These are phyloP conservation scores for Xylophagus ater DNA, from an alignment of 2,888 invertebrate genomes.

Conservation along the genomic window DNA sequence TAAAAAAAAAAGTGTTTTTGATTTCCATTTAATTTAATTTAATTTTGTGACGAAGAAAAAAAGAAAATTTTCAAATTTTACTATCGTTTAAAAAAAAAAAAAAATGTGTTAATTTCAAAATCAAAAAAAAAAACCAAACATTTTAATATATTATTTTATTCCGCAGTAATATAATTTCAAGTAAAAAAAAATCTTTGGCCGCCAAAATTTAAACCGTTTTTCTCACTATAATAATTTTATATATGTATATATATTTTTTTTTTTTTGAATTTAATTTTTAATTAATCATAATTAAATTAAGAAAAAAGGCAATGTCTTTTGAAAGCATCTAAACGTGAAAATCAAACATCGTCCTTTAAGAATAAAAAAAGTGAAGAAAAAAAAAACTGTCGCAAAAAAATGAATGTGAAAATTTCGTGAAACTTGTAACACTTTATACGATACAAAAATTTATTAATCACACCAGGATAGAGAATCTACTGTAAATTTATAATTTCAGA, in stretches of 20 bases:
- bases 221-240: constrained; percentile 6
- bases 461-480: no score
- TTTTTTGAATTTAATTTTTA: constrained; percentile 6
- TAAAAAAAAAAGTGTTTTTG: background rate
- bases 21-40: background rate
- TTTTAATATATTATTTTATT: no score
- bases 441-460: no score
- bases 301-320: no score
- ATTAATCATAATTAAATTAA: constrained; percentile 1
- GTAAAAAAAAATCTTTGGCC: constrained; percentile 8
- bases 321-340: no score
- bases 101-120: no score
- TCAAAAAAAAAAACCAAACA: no score
- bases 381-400: constrained; percentile 4
- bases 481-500: no score
- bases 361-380: no score
- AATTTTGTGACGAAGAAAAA: background rate
- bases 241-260: constrained; percentile 7
- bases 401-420: background rate
- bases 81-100: background rate
- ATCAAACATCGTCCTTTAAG: no score
- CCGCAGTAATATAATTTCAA: constrained; percentile 7
- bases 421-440: no score
- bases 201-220: constrained; percentile 11
- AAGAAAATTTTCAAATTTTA: background rate